Conservation (phyloP, 2,113 vertebrate genomes). For the Gobius niger region DNA sequence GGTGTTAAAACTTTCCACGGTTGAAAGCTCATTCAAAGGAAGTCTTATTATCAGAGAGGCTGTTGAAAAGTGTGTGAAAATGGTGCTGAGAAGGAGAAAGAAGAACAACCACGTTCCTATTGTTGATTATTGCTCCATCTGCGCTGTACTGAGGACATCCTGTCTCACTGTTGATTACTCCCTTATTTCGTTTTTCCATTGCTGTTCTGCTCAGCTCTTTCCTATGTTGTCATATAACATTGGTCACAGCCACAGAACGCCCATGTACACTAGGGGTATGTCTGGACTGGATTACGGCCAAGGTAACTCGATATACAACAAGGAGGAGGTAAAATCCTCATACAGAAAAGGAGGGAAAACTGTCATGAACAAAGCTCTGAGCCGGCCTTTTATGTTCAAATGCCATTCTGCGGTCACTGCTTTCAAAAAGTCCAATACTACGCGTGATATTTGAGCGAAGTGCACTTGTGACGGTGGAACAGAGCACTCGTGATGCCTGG, state of each 20-base stretch:
- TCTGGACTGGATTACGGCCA: neutral
- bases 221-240: neutral
- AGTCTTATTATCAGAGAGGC: conserved; percentile 19
- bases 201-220: neutral
- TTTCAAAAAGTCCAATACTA: conserved; percentile 10
- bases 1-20: neutral
- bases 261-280: neutral
- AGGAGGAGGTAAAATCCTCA: neutral
- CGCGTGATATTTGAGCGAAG: conserved; percentile 15
- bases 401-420: neutral
- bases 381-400: neutral
- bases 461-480: conserved; percentile 18
- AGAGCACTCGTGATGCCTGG: conserved; percentile 1
- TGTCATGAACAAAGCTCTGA: neutral
- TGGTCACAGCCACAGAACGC: neutral
- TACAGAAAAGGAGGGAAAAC: neutral
- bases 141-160: conserved; percentile 24
- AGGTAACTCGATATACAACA: conserved; percentile 3
- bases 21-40: conserved; percentile 10
- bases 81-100: conserved; percentile 24
- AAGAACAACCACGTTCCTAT: conserved; percentile 33
- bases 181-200: neutral
- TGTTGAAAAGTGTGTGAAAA: conserved; percentile 25
- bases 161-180: conserved; percentile 2
- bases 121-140: conserved; percentile 30